Percentiles rank a stretch among this genome's conserved stretches.
Conservation (phyloP, 1,140 invertebrate genomes). For the Drosophila dunni region DNA sequence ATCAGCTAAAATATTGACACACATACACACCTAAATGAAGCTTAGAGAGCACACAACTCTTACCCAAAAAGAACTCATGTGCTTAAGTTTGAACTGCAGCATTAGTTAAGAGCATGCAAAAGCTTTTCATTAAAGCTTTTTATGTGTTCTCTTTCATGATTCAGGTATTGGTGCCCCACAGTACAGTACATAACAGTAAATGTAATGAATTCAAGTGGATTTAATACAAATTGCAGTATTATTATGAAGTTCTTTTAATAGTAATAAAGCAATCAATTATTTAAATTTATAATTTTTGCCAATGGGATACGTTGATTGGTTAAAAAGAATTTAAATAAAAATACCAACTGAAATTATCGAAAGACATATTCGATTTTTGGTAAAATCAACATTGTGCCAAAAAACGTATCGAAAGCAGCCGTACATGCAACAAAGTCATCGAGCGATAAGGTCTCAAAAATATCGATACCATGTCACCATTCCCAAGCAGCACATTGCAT, state of each 20-base stretch:
- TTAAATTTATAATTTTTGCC: too few species aligned
- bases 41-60: slow-evolving; percentile 14
- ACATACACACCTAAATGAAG: neutral
- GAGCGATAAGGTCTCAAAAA: slow-evolving; percentile 4
- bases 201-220: neutral
- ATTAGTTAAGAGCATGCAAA: slow-evolving; percentile 15
- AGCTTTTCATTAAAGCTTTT: slow-evolving; percentile 24
- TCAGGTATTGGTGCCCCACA: neutral
- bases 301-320: too few species aligned
- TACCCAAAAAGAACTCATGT: slow-evolving; percentile 3
- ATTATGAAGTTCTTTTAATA: too few species aligned
- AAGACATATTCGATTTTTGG: neutral
- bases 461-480: slow-evolving; percentile 39
- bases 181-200: slow-evolving; percentile 1
- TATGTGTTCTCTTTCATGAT: neutral
- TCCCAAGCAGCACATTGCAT: slow-evolving; percentile 51
- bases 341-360: neutral
- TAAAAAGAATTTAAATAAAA: neutral
- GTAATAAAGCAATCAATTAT: too few species aligned
- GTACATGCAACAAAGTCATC: neutral
- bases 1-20: slow-evolving; percentile 13
- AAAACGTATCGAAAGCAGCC: neutral
- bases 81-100: slow-evolving; percentile 16
- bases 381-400: slow-evolving; percentile 2
- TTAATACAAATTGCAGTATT: too few species aligned